Evolutionary conservation across 2,888 invertebrate genomes (phyloP).

Genomic region (Lypha dubia): DNA sequence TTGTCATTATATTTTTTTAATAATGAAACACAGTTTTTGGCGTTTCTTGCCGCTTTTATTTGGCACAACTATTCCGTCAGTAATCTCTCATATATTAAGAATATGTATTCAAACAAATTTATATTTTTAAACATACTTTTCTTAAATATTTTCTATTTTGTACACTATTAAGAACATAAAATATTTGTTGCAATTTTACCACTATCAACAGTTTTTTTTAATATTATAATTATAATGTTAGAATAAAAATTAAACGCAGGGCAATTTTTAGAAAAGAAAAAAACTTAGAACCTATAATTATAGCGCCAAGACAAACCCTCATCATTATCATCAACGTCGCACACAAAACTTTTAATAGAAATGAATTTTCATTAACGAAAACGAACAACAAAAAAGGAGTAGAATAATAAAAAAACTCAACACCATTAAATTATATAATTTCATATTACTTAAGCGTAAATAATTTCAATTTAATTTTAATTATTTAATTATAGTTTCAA

Average conservation of each 20-base stretch:
- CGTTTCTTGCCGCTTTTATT: no score
- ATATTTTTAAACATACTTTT: not conserved
- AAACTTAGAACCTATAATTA: slow-evolving; percentile 69
- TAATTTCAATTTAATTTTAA: slow-evolving; percentile 70
- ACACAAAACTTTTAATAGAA: slow-evolving; percentile 18
- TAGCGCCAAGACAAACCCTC: slow-evolving; percentile 61
- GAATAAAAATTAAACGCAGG: slow-evolving; percentile 8
- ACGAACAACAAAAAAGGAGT: not conserved
- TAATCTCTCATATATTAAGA: no score
- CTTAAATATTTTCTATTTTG: not conserved
- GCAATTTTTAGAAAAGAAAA: slow-evolving; percentile 31
- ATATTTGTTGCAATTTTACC: slow-evolving; percentile 13
- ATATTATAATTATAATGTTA: slow-evolving; percentile 62
- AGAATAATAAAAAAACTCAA: slow-evolving; percentile 40
- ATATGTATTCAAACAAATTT: no score
- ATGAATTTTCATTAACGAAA: slow-evolving; percentile 5
- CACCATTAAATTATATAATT: slow-evolving; percentile 48
- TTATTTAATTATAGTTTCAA: slow-evolving; percentile 68
- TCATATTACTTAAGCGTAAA: slow-evolving; percentile 63
- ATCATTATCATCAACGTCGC: slow-evolving; percentile 37
- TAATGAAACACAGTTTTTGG: no score
- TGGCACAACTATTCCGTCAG: no score
- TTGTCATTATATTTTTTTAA: no score
- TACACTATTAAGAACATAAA: no score
- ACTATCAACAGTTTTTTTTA: slow-evolving; percentile 47